Evolutionary conservation across 2,888 invertebrate genomes (phyloP).

Genomic region (Elegia similella): DNA sequence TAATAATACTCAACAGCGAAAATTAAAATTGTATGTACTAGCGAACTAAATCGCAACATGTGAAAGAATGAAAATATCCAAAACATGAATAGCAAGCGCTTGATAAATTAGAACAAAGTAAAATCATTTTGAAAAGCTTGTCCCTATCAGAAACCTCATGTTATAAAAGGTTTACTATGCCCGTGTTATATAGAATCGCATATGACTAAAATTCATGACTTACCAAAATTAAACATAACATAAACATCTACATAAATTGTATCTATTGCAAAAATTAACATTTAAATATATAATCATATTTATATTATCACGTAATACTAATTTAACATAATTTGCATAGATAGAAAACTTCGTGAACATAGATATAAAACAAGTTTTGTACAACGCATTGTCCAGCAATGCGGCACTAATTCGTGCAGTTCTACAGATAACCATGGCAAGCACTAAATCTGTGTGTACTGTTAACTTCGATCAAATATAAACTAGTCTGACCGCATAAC

Average conservation of each 20-base stretch:
- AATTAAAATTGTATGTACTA: no score
- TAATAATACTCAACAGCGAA: no score
- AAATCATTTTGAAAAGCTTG: no score
- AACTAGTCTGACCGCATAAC: background rate
- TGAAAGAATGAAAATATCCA: no score
- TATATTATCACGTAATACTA: background rate
- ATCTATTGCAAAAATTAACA: background rate
- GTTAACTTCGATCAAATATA: background rate
- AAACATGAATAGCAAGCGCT: no score
- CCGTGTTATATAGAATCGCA: background rate
- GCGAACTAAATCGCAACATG: no score
- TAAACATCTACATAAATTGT: background rate
- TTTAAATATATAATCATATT: background rate
- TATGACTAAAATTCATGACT: background rate
- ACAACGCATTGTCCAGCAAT: conserved; percentile 16
- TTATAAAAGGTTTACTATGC: background rate
- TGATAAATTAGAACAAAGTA: no score
- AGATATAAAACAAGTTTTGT: background rate
- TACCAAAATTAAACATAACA: background rate
- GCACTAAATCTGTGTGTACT: background rate
- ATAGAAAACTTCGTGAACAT: background rate
- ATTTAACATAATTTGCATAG: conserved; percentile 5
- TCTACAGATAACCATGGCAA: background rate
- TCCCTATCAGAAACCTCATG: background rate
- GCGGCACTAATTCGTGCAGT: background rate